phyloP scores from a whole-genome alignment of 2,888 invertebrate species.

The Drosophila antonietae region DNA sequence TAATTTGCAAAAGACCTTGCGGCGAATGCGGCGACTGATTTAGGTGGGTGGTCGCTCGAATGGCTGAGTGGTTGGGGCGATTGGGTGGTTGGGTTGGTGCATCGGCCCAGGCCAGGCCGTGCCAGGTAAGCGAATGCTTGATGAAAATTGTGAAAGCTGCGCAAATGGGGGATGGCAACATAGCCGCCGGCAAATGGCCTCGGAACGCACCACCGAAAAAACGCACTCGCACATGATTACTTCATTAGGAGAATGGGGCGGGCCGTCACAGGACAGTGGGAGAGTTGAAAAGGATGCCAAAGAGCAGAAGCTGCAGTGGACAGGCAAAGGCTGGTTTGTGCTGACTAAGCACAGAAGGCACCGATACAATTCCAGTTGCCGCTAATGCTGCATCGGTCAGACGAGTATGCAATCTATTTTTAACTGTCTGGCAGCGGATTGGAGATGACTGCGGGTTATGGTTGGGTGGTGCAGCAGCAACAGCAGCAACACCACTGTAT shows the following conservation, averaged over 20 bases:
- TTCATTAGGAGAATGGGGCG: constrained; percentile 22
- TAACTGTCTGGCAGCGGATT: constrained; percentile 66
- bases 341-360: constrained; percentile 49
- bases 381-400: constrained; percentile 55
- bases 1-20: constrained; percentile 52
- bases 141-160: constrained; percentile 44
- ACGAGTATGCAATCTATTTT: constrained; percentile 70
- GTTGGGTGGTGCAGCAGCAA: constrained; percentile 1
- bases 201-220: constrained; percentile 66
- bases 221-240: constrained; percentile 47
- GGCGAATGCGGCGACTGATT: constrained; percentile 10
- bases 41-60: constrained; percentile 1
- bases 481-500: background rate
- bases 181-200: constrained; percentile 37
- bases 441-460: background rate
- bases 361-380: constrained; percentile 23
- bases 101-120: background rate
- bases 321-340: constrained; percentile 4
- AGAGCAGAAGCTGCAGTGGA: background rate
- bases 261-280: background rate
- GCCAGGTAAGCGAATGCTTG: constrained; percentile 38
- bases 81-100: constrained; percentile 4
- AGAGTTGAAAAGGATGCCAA: background rate
- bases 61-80: background rate
- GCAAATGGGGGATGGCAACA: constrained; percentile 40